Evolutionary conservation across 2,797 vertebrate genomes (phyloP).

Genomic region (Poliocrania exsul): DNA sequence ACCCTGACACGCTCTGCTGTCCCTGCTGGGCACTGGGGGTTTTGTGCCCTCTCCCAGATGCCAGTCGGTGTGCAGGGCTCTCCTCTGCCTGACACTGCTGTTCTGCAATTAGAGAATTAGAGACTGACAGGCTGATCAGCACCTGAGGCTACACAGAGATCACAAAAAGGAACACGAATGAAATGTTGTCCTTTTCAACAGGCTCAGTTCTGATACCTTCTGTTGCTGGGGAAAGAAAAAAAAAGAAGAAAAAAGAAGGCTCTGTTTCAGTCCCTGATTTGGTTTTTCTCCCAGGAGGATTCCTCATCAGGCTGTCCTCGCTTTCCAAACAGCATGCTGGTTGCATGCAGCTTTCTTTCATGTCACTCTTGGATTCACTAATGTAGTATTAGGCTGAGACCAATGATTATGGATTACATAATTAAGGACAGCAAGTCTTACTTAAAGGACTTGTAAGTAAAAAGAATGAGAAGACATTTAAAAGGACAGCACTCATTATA

Average conservation of each 20-base stretch:
- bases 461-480: neutral
- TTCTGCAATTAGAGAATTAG: constrained; percentile 74
- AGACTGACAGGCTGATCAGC: constrained; percentile 66
- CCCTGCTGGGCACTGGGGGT: neutral
- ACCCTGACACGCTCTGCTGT: neutral
- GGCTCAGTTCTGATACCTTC: constrained; percentile 51
- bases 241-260: neutral
- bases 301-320: constrained; percentile 51
- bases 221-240: neutral
- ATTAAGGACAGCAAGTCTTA: constrained; percentile 49
- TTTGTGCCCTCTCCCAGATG: neutral
- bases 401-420: constrained; percentile 47
- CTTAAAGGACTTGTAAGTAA: constrained; percentile 46
- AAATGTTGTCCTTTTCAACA: constrained; percentile 46
- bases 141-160: constrained; percentile 49
- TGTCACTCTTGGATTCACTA: constrained; percentile 51
- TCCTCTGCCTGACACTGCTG: constrained; percentile 37
- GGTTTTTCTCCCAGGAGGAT: constrained; percentile 34
- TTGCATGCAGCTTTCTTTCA: neutral
- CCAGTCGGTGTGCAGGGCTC: neutral
- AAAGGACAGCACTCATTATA: neutral
- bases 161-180: neutral
- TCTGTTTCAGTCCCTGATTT: neutral
- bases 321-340: constrained; percentile 45
- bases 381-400: constrained; percentile 17